These are phyloP conservation scores for Hymenochirus boettgeri DNA, from an alignment of 2,113 vertebrate species.

Conservation along the genomic window DNA sequence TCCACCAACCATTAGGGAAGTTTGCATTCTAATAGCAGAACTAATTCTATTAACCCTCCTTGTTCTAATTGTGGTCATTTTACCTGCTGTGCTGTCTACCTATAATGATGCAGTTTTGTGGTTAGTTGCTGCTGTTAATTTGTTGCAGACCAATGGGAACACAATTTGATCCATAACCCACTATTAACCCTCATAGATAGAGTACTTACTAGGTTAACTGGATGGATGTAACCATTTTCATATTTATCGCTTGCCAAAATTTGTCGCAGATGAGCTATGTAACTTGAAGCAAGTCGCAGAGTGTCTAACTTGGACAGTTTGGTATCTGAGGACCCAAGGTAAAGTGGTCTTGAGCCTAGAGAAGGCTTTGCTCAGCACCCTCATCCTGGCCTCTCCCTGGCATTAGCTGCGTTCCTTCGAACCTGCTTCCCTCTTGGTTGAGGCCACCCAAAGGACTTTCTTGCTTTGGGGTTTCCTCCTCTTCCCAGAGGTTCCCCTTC, in stretches of 20 bases:
- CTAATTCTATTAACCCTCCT: too few relatives aligned
- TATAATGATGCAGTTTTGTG: too few relatives aligned
- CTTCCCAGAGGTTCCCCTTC: constrained; percentile 63
- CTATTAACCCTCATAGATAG: too few relatives aligned
- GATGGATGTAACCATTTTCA: constrained; percentile 92
- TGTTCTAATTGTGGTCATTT: too few relatives aligned
- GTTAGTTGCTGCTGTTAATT: too few relatives aligned
- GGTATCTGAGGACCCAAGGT: constrained; percentile 97
- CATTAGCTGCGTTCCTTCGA: constrained; percentile 95
- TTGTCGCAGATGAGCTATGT: constrained; percentile 96
- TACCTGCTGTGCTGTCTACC: too few relatives aligned
- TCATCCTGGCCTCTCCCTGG: constrained; percentile 95
- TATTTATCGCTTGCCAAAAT: constrained; percentile 96
- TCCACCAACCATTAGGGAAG: too few relatives aligned
- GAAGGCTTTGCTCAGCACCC: constrained; percentile 96
- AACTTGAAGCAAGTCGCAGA: constrained; percentile 91
- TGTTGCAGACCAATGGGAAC: too few relatives aligned
- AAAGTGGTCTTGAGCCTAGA: constrained; percentile 94
- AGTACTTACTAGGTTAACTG: constrained; percentile 95
- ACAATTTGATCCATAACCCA: too few relatives aligned
- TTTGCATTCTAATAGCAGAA: too few relatives aligned
- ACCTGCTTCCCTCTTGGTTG: constrained; percentile 89
- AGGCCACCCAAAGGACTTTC: constrained; percentile 68
- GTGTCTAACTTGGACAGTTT: constrained; percentile 98
- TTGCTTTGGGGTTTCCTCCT: constrained; percentile 76